Evolutionary conservation across 30 jellyfish, hydroid and myxozoan genomes (phyloP).

Genomic region (Phacellophora camtschatica): DNA sequence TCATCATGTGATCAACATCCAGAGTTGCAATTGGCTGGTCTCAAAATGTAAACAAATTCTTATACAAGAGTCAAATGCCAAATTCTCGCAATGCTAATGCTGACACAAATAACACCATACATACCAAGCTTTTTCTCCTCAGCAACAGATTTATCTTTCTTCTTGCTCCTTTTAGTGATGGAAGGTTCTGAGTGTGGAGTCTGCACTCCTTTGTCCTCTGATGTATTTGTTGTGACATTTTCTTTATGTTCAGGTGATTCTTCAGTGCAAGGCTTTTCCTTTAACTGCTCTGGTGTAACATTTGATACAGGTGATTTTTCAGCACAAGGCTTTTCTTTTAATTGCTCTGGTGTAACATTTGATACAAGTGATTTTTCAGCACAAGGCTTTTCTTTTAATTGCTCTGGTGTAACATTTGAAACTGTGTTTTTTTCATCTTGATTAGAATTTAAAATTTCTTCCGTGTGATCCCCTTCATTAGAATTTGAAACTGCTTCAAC

Average conservation of each 20-base stretch:
- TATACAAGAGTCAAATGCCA: no score
- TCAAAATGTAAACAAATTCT: no score
- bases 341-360: no score
- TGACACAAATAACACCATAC: no score
- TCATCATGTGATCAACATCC: no score
- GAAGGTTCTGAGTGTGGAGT: constrained; percentile 14
- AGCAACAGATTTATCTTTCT: constrained; percentile 50
- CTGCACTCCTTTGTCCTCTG: constrained; percentile 53
- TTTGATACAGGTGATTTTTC: constrained; percentile 1
- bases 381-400: not conserved
- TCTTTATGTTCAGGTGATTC: not conserved
- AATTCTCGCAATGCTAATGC: no score
- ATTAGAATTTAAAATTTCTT: no score
- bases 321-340: not conserved
- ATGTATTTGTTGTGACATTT: not conserved
- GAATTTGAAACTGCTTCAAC: no score
- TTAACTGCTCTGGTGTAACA: no score
- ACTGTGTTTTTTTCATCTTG: not conserved
- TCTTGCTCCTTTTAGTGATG: constrained; percentile 22
- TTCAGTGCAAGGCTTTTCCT: not conserved
- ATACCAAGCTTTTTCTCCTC: constrained; percentile 62
- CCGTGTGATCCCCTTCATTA: no score
- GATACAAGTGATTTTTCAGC: not conserved
- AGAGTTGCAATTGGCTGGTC: no score
- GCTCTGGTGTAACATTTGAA: no score